Base-by-base conservation (phyloP, 1,140 invertebrate genomes). In the Anastrepha ludens region DNA sequence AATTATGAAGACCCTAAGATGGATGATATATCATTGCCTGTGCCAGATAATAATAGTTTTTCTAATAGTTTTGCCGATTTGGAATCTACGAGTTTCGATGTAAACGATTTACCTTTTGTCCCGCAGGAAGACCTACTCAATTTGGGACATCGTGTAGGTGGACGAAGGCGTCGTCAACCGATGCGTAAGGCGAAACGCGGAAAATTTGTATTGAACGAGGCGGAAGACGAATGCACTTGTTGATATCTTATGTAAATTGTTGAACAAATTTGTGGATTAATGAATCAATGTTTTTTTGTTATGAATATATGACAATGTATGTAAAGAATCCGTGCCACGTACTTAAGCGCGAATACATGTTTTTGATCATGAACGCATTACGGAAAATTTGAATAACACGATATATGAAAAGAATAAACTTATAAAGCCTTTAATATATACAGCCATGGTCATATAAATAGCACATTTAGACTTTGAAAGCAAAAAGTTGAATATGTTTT, bases 101-200 rank as follows among this genome's bases (percentile, higher is more conserved):
- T 87, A 4, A 60, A 87, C 44, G 59, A 87, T 50, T 85, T 87
- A 29, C 87, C 87, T 9, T 87, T 39, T 85, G 87, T 87, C 13
- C 87, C 87, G 41, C 87, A 87, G 29, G 87, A 87, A 78, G 87
- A 87, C 81, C 39, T 87, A 65, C 65, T 87, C 58, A 87, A 85
- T 87, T 85, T 87, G 47, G 87, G 55, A 2, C 74, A 85, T 85
- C 87, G 87, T 85, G 87, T 87, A 15, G 87, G 47, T 20, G 60
- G 41, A 15, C 58, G 74, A 47, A 29, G 74, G 44, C 70, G 60
- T n/a, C 58, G 58, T 58, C 59, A 59, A 9, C 74, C 78, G 9
- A 60, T 87, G 74, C 87, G 87, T 7, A 87, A 87, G 55, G 62
- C 67, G 47, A 87, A 87, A 59, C 67, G 87, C 41, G 58, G 44